phyloP scores from a whole-genome alignment of 2,888 invertebrate genomes.

The Dryomyza anilis region DNA sequence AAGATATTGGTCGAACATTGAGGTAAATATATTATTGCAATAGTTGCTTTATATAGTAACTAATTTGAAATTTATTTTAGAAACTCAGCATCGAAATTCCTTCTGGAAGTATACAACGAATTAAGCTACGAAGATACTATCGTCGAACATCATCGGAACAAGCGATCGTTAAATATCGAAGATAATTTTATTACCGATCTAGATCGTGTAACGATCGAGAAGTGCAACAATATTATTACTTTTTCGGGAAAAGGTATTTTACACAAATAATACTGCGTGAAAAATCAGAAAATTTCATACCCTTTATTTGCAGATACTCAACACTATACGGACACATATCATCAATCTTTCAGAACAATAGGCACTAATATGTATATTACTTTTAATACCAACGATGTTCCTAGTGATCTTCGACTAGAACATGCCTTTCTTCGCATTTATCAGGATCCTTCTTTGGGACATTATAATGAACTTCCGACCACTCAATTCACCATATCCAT shows the following conservation, averaged over 20 bases:
- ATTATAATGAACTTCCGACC: slow-evolving; percentile 12
- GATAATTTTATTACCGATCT: slow-evolving; percentile 70
- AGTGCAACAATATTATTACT: slow-evolving; percentile 92
- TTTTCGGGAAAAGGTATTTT: slow-evolving; percentile 82
- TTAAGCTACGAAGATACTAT: slow-evolving; percentile 63
- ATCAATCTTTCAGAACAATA: too few species aligned
- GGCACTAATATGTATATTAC: slow-evolving; percentile 31
- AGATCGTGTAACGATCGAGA: slow-evolving; percentile 81
- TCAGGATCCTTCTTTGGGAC: slow-evolving; percentile 60
- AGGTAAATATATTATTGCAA: too few species aligned
- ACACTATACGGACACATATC: not conserved
- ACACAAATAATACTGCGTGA: not conserved
- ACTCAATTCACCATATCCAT: slow-evolving; percentile 47
- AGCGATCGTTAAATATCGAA: slow-evolving; percentile 44
- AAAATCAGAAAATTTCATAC: not conserved
- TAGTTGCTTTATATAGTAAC: too few species aligned
- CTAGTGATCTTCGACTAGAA: slow-evolving; percentile 75
- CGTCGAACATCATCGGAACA: slow-evolving; percentile 42
- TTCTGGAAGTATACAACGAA: slow-evolving; percentile 84
- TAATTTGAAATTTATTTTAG: too few species aligned
- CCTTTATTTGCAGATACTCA: not conserved
- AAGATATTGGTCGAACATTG: too few species aligned
- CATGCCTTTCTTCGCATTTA: slow-evolving; percentile 85
- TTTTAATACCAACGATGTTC: slow-evolving; percentile 89
- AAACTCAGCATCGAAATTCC: slow-evolving; percentile 74